Evolutionary conservation across 1,140 invertebrate species (phyloP), one percentile per base, ranked within the genome.

Genomic region (Tetraneura akinire): DNA sequence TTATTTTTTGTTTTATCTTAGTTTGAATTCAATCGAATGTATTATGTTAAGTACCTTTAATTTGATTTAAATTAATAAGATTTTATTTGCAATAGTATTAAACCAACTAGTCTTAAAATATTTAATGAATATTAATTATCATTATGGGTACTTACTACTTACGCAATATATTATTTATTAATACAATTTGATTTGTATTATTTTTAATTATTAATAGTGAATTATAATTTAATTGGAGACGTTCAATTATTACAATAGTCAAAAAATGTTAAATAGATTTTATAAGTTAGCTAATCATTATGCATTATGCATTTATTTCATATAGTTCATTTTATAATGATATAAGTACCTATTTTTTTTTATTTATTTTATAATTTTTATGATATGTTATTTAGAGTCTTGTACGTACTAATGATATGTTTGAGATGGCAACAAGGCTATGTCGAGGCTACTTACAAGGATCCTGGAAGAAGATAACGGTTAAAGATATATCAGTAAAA

Each of bases 401-500:
- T 42, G 42, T 16, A 0, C 74, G 60, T 13, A 62, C 26, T 26
- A 81, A 80, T 32, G 83, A 83, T 45, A 83, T 84, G 81, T 49
- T 82, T 49, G 83, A 84, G 82, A 90, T 92, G 82, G 93, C 94
- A n/a, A 91, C 92, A 8, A 89, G 91, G 82, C 93, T 96, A 83
- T 96, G 94, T 86, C 89, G 92, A 82, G 93, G 95, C 86, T 96
- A 94, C 85, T 88, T 96, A 47, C 90, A 92, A 82, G 94, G 94
- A 10, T 90, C 92, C 3, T 96, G 94, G 94, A 84, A 84, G 57
- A 83, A 83, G 80, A 83, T 84, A 13, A 80, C 83, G 13, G 14
- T 81, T 21, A 74, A 82, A 37, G 84, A 84, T 45, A 82, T 84
- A 64, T 45, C 80, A n/a, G 80, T 84, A 8, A 84, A 83, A 57